Evolutionary conservation across 2,888 invertebrate species (phyloP).

Genomic region (Toxonevra muliebris): DNA sequence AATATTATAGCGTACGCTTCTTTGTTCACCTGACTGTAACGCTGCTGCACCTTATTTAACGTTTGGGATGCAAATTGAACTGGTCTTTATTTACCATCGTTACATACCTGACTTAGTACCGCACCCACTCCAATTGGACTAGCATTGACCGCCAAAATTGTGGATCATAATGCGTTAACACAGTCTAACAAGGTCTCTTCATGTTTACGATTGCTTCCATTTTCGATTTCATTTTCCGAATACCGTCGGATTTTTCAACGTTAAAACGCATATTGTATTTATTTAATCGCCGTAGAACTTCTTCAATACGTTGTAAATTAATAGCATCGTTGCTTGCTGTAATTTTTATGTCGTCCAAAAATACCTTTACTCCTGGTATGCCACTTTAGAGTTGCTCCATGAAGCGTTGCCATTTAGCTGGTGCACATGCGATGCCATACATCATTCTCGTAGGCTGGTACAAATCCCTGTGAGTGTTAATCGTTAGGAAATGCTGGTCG

Average conservation of each 20-base stretch:
- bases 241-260: conserved; percentile 49
- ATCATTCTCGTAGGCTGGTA: conserved; percentile 49
- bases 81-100: conserved; percentile 41
- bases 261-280: conserved; percentile 46
- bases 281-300: conserved; percentile 40
- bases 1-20: conserved; percentile 57
- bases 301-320: conserved; percentile 40
- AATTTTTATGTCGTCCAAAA: conserved; percentile 47
- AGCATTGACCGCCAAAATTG: conserved; percentile 51
- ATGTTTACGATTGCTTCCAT: conserved; percentile 8
- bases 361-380: conserved; percentile 47
- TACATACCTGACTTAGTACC: conserved; percentile 51
- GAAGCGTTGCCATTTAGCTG: conserved; percentile 50
- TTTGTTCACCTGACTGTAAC: conserved; percentile 37
- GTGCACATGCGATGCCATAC: conserved; percentile 53
- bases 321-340: conserved; percentile 41
- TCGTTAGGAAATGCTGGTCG: conserved; percentile 48
- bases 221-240: conserved; percentile 45
- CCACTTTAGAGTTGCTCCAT: conserved; percentile 37
- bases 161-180: conserved; percentile 48
- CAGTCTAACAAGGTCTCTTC: conserved; percentile 19
- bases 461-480: conserved; percentile 55
- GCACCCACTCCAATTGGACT: conserved; percentile 48
- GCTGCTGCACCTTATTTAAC: conserved; percentile 36
- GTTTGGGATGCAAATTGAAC: conserved; percentile 57